Base-by-base conservation (phyloP, 2,113 vertebrate genomes). In the Uria lomvia region DNA sequence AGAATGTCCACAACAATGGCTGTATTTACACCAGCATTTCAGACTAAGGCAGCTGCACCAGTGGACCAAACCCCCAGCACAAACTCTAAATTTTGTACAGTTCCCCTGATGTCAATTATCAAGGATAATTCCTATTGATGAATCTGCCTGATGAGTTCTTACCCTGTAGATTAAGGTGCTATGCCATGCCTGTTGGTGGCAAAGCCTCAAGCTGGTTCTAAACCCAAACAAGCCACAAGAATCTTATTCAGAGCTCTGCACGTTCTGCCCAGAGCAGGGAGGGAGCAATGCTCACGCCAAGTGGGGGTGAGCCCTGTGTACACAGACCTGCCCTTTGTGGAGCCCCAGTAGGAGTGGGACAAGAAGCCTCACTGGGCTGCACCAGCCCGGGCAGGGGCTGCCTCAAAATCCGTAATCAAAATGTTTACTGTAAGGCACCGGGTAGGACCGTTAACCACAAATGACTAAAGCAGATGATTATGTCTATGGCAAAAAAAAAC, bases 11-110 rank as follows among this genome's bases (percentile, higher is more conserved):
- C 14, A 10, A 62, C 15, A 89, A 42, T 50, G 50, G n/a, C 45
- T 5, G 8, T 40, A 72, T 68, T 86, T 80, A 59, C 32, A 71
- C 5, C 47, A 81, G 55, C 23, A 76, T 75, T 53, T 87, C 55
- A 94, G n/a, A 82, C 36, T 21, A 58, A 60, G 45, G 36, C 76
- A 78, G 56, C 53, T 52, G 32, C 56, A 84, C 21, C 58, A 77
- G 60, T 0, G 0, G 2, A 32, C 26, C 74, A 79, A 81, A 60
- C 6, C 3, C 12, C 43, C 30, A 26, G 42, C 23, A 45, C 11
- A 52, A 92, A 80, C 12, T 29, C 18, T 42, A 53, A 47, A 24
- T 78, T 67, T 47, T 52, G 17, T 23, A 53, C 18, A 10, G 7
- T 50, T 85, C 32, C 4, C 29, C 15, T 38, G 32, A 38, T 1